A percentile compares a stretch with the other conserved stretches of the same genome.
These are phyloP conservation scores for Prunella himalayana DNA, from an alignment of 2,113 vertebrate species.

Conservation along the genomic window DNA sequence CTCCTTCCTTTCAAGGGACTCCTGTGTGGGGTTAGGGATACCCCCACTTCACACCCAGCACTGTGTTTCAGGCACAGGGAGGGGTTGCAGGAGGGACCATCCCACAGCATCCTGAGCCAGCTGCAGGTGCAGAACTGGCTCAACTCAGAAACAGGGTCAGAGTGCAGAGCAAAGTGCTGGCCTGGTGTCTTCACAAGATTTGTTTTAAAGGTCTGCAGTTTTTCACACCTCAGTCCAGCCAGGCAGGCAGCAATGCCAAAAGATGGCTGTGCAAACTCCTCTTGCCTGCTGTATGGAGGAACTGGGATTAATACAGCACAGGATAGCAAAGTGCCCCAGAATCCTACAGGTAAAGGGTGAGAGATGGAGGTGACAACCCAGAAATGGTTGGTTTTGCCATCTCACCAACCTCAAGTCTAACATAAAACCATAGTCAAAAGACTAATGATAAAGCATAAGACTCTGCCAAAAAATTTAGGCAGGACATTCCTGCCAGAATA, in stretches of 20 bases:
- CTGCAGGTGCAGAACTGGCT: not conserved
- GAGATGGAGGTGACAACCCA: not conserved
- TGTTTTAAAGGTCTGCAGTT: not conserved
- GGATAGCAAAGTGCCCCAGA: not conserved
- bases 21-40: not conserved
- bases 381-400: not conserved
- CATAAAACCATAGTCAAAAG: not conserved
- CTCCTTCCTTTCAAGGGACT: not conserved
- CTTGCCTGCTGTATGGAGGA: not conserved
- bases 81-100: not conserved
- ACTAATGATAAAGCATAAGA: slow-evolving; percentile 22
- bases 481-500: slow-evolving; percentile 13
- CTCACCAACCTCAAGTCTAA: not conserved
- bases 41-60: not conserved
- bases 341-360: not conserved
- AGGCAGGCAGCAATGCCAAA: not conserved
- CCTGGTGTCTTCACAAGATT: not conserved
- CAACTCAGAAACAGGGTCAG: not conserved
- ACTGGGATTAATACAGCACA: not conserved
- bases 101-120: not conserved
- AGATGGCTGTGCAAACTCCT: not conserved
- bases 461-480: not conserved
- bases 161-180: not conserved
- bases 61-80: rapidly evolving
- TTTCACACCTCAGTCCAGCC: not conserved